Base-by-base conservation (phyloP, 2,888 invertebrate genomes). In the Sylvicola cinctus region DNA sequence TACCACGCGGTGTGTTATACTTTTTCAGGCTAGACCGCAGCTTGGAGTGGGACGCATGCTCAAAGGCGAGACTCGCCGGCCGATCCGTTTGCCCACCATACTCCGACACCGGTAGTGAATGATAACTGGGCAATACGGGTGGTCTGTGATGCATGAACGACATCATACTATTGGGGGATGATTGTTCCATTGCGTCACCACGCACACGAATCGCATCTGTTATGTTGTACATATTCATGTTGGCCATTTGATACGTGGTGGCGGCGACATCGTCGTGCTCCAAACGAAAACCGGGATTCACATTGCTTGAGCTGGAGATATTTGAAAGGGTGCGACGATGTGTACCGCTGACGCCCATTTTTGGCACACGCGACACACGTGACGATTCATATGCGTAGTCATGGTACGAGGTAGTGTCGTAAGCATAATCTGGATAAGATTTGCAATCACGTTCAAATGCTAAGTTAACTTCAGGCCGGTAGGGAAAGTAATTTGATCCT, bases 291-390 rank as follows among this genome's bases (percentile, higher is more conserved):
- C 63, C 67, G 29, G 71, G 71, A 52, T 71, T 74, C 16, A 70
- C 60, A 44, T 62, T 71, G 0, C 68, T 66, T 31, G 49, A 13
- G 0, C 62, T 65, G 0, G 73, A 73, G 4, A 80, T 73, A 47
- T 79, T 79, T 1, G 83, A 80, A 0, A 79, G 74, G 0, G 81
- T 80, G 36, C 85, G 66, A 43, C 76, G 67, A 53, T 85, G 87
- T n/a, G n/a, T 50, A 3, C 58, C 58, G 14, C 46, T 51, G 2
- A 58, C 48, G 11, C 58, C 58, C 58, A 58, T 58, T 39, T 56
- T 54, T 1, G 58, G 58, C 3, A 57, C 55, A 3, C 56, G 47
- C 2, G 54, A 54, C 12, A 37, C 37, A 27, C 37, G 34, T 16
- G 34, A 27, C 8, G 20, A 20, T 4, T 20, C 20, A 20, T 20